These are phyloP conservation scores for Bovichtus variegatus DNA, from an alignment of 2,797 vertebrate species.

Conservation along the genomic window DNA sequence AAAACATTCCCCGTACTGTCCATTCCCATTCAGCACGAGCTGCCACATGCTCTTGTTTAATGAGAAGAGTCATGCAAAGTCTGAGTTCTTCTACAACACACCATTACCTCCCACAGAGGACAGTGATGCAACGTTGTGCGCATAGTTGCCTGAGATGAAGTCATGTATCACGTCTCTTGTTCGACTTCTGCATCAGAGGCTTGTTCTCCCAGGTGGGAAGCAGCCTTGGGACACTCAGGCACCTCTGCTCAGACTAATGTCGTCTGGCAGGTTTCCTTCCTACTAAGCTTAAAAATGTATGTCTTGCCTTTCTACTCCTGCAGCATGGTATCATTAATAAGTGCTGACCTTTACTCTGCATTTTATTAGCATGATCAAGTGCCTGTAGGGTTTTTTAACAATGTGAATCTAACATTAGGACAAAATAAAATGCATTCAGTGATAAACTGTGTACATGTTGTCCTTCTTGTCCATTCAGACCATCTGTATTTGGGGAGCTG, in stretches of 20 bases:
- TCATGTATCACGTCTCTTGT: slow-evolving; percentile 44
- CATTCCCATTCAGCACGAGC: background rate
- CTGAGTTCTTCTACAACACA: slow-evolving; percentile 22
- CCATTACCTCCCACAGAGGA: slow-evolving; percentile 51
- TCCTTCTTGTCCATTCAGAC: slow-evolving; percentile 81
- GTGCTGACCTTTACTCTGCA: background rate
- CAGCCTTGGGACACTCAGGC: slow-evolving; percentile 37
- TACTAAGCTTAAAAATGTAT: background rate
- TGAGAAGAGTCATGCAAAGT: slow-evolving; percentile 4
- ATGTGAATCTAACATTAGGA: background rate
- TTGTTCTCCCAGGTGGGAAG: slow-evolving; percentile 56
- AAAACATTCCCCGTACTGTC: background rate
- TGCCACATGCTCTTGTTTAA: slow-evolving; percentile 17
- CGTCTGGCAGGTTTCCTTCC: slow-evolving; percentile 26
- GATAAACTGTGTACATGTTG: background rate
- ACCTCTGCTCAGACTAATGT: slow-evolving; percentile 17
- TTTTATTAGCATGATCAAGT: background rate
- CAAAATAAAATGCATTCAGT: background rate
- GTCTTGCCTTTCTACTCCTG: background rate
- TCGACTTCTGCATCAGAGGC: slow-evolving; percentile 26
- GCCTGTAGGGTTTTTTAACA: background rate
- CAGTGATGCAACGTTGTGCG: slow-evolving; percentile 73
- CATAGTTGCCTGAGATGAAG: slow-evolving; percentile 72
- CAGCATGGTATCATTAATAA: background rate
- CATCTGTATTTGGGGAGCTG: slow-evolving; percentile 96